phyloP scores from a whole-genome alignment of 2,797 vertebrate genomes.

The Stomatorhinus walkeri region DNA sequence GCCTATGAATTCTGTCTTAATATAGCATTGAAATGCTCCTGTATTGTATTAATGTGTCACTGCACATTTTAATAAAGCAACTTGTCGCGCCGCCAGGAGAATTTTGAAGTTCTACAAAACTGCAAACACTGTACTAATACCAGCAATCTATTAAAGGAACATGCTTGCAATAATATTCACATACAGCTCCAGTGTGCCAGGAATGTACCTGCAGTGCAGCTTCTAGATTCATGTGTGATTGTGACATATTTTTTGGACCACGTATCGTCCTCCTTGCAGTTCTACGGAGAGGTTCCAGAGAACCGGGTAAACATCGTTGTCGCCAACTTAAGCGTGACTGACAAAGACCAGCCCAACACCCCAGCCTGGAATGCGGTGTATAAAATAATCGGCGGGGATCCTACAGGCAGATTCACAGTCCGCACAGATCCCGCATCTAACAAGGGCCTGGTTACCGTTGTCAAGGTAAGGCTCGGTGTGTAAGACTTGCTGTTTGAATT shows the following conservation, averaged over 20 bases:
- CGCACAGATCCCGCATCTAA: constrained; percentile 88
- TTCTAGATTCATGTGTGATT: background rate
- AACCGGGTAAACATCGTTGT: constrained; percentile 87
- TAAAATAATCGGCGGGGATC: constrained; percentile 82
- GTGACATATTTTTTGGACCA: constrained; percentile 46
- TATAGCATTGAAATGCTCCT: background rate
- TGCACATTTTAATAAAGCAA: background rate
- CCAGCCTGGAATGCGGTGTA: constrained; percentile 84
- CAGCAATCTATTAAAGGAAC: background rate
- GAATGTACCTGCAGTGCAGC: background rate
- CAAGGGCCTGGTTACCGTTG: constrained; percentile 88
- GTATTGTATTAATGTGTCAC: background rate
- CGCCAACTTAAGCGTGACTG: constrained; percentile 84
- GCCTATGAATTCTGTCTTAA: background rate
- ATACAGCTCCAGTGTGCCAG: background rate
- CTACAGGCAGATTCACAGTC: constrained; percentile 79
- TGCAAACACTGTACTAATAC: background rate
- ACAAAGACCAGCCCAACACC: constrained; percentile 92
- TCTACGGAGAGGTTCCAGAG: constrained; percentile 87
- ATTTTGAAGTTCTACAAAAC: background rate
- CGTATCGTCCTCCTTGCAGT: constrained; percentile 56
- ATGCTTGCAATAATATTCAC: background rate
- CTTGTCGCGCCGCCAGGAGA: background rate
- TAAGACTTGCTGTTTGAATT: constrained; percentile 13
- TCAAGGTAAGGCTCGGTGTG: constrained; percentile 66